Base-by-base conservation (phyloP, 1,140 invertebrate species). In the Cherax destructor region DNA sequence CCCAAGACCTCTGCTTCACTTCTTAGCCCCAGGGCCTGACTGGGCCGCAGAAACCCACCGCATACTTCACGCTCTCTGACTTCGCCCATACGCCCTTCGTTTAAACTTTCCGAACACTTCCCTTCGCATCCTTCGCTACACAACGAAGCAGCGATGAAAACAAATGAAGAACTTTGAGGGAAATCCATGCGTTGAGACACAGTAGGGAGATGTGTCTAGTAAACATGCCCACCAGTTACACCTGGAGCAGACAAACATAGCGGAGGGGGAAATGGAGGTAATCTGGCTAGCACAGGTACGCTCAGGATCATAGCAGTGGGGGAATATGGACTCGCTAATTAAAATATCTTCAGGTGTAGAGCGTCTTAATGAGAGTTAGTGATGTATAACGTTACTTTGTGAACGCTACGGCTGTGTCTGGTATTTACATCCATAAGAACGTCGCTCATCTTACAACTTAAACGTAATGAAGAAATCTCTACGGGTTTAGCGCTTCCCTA, bases 271-370 rank as follows among this genome's bases (percentile, higher is more conserved):
- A 86, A 72, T 86, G 83, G 83, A 86, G 65, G 83, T 86, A 86
- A 76, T 86, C 69, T 86, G 83, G 47, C 69, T 50, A 86, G 83
- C 83, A 76, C 83, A 72, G 83, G 83, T 86, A 86, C 83, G 83
- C 83, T 85, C 61, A 72, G 69, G 83, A 69, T 52, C 83, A 85
- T 85, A 86, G 83, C 83, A 52, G 21, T 49, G 83, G 83, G 69
- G 83, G 83, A 86, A 86, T n/a, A 65, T 86, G 83, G 83, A 86
- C 11, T 86, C 83, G n/a, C 83, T 86, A 61, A 86, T 86, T 86
- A 86, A 86, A 86, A 86, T 86, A 76, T 72, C 65, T 86, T 74
- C 13, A n/a, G 21, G 30, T 30, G 69, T 72, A 18, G 7, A 56
- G 52, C 52, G 7, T 13, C 52, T 56, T 56, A 7, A 56, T 56